A percentile compares a stretch with the other conserved stretches of the same genome.
Evolutionary conservation across 2,113 vertebrate species (phyloP).

Genomic region (Forbesichthys agassizii): DNA sequence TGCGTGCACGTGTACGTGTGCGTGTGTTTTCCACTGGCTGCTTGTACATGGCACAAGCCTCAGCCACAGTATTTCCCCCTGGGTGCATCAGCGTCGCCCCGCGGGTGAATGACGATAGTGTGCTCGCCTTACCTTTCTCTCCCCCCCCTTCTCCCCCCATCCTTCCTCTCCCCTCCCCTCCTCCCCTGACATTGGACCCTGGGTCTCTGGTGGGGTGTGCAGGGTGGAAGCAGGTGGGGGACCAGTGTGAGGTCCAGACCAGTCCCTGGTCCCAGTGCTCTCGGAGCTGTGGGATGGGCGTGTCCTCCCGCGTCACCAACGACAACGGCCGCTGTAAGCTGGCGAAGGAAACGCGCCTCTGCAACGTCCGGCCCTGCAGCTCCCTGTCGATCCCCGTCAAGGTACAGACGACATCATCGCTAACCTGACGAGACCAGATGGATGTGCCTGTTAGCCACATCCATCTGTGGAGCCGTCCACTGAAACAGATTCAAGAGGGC

Average conservation of each 20-base stretch:
- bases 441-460: too few relatives aligned
- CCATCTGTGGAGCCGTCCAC: too few relatives aligned
- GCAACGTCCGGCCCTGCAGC: conserved; percentile 80
- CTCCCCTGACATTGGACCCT: conserved; percentile 27
- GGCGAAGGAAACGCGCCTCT: conserved; percentile 80
- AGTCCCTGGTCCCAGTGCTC: conserved; percentile 84
- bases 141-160: conserved; percentile 17
- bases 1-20: conserved; percentile 36
- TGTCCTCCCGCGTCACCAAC: conserved; percentile 81
- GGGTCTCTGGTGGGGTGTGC: neutral
- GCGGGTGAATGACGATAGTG: conserved; percentile 74
- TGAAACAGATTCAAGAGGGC: too few relatives aligned
- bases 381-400: conserved; percentile 75
- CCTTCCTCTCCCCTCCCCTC: conserved; percentile 25
- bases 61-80: conserved; percentile 65
- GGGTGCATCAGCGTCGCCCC: conserved; percentile 74
- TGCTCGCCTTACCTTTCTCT: conserved; percentile 53
- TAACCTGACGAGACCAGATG: too few relatives aligned
- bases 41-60: conserved; percentile 66
- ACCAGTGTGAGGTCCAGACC: conserved; percentile 76
- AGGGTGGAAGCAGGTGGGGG: conserved; percentile 72
- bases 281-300: conserved; percentile 80
- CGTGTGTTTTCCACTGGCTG: conserved; percentile 73
- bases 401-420: conserved; percentile 54
- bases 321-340: conserved; percentile 80